These are phyloP conservation scores for Globodera rostochiensis DNA, from an alignment of 1,140 invertebrate genomes.

Conservation along the genomic window DNA sequence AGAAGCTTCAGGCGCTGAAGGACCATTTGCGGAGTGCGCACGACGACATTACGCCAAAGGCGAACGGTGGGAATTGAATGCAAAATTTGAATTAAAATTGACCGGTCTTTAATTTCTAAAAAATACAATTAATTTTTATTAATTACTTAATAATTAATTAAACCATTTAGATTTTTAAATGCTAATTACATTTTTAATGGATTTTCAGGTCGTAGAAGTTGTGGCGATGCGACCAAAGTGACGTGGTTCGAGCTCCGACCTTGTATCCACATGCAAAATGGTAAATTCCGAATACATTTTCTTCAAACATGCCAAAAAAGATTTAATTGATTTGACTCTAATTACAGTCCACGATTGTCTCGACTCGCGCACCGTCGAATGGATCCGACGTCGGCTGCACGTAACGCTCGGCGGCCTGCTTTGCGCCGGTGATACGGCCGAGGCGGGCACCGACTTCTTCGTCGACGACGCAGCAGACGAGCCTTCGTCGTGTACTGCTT, in stretches of 20 bases:
- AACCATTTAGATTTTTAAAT: no score
- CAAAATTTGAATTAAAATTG: no score
- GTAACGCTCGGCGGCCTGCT: background rate
- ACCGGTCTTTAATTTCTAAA: no score
- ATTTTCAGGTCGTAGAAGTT: background rate
- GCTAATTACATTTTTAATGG: no score
- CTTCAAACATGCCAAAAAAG: no score
- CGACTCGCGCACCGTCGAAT: constrained; percentile 13
- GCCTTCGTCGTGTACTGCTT: no score
- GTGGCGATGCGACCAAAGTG: constrained; percentile 1
- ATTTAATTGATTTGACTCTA: background rate
- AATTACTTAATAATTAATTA: no score
- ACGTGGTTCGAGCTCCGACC: constrained; percentile 22
- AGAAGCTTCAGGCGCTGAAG: background rate
- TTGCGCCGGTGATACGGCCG: background rate
- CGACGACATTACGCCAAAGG: background rate
- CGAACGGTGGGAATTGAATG: background rate
- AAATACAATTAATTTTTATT: no score
- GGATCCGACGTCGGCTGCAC: background rate
- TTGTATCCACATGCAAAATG: constrained; percentile 2
- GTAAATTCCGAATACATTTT: background rate
- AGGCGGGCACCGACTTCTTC: background rate
- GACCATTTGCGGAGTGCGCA: constrained; percentile 23
- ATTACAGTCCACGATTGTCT: constrained; percentile 18
- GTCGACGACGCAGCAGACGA: background rate